Evolutionary conservation across 2,888 invertebrate genomes (phyloP).

Genomic region (Gymnocheta viridis): DNA sequence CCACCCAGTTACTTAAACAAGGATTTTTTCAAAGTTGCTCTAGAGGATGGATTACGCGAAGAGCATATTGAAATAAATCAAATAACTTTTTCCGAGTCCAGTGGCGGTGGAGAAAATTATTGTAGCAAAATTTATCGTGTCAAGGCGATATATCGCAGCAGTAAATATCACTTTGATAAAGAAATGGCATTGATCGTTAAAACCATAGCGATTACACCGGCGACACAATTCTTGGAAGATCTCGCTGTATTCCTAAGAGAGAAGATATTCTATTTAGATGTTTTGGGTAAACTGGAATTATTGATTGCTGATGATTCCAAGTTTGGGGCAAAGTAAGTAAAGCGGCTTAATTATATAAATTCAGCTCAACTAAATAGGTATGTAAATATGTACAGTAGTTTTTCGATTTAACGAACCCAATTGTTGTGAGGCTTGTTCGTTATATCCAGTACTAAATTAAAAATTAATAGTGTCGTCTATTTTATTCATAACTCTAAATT

Average conservation of each 20-base stretch:
- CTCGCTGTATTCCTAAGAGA: constrained; percentile 82
- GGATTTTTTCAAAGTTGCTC: constrained; percentile 78
- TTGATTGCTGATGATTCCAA: constrained; percentile 79
- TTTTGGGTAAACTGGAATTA: constrained; percentile 82
- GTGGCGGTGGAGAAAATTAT: constrained; percentile 80
- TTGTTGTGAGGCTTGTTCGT: too few relatives aligned
- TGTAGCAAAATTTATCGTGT: constrained; percentile 80
- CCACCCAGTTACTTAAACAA: constrained; percentile 78
- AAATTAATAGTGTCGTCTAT: too few relatives aligned
- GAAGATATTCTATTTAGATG: constrained; percentile 82
- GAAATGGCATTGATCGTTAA: constrained; percentile 79
- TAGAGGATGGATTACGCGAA: constrained; percentile 78
- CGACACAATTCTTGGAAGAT: constrained; percentile 82
- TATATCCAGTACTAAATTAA: too few relatives aligned
- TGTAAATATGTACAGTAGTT: too few relatives aligned
- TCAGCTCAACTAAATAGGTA: too few relatives aligned
- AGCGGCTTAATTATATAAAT: not conserved
- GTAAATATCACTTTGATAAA: constrained; percentile 76
- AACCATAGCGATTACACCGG: constrained; percentile 80
- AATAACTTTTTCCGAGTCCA: constrained; percentile 76
- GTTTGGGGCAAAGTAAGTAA: constrained; percentile 78
- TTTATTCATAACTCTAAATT: too few relatives aligned
- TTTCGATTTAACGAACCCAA: too few relatives aligned
- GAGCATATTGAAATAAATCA: constrained; percentile 78
- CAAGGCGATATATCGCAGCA: constrained; percentile 75